Evolutionary conservation across 2,797 vertebrate genomes (phyloP).

Genomic region (Poeciliopsis presidionis): DNA sequence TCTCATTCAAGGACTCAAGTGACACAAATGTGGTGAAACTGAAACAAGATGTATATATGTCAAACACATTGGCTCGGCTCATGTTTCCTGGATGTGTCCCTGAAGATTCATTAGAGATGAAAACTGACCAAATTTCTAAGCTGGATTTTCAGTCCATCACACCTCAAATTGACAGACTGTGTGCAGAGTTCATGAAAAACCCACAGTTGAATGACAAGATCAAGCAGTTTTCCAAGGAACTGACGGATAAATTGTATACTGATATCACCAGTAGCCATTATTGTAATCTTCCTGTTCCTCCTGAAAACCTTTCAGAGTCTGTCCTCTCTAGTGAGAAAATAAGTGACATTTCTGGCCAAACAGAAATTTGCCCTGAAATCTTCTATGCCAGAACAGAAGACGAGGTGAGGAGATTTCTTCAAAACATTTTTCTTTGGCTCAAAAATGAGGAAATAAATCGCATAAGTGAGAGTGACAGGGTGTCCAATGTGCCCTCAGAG

Average conservation of each 20-base stretch:
- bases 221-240: not conserved
- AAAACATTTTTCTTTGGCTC: not conserved
- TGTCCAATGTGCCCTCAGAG: not conserved
- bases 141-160: not conserved
- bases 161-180: not conserved
- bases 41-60: not conserved
- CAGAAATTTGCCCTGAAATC: not conserved
- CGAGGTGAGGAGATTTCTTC: not conserved
- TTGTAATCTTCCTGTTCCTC: not conserved
- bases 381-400: constrained; percentile 1
- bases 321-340: not conserved
- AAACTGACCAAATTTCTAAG: not conserved
- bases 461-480: not conserved
- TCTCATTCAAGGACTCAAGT: not conserved
- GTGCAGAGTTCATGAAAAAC: not conserved
- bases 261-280: not conserved
- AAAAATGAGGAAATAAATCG: not conserved
- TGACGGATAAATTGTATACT: not conserved
- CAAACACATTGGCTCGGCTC: not conserved
- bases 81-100: not conserved
- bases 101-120: not conserved
- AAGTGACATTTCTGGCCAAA: not conserved
- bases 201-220: not conserved
- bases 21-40: not conserved
- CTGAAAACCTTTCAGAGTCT: not conserved